phyloP scores from a whole-genome alignment of 2,113 vertebrate genomes.

The Herpetotheres cachinnans region DNA sequence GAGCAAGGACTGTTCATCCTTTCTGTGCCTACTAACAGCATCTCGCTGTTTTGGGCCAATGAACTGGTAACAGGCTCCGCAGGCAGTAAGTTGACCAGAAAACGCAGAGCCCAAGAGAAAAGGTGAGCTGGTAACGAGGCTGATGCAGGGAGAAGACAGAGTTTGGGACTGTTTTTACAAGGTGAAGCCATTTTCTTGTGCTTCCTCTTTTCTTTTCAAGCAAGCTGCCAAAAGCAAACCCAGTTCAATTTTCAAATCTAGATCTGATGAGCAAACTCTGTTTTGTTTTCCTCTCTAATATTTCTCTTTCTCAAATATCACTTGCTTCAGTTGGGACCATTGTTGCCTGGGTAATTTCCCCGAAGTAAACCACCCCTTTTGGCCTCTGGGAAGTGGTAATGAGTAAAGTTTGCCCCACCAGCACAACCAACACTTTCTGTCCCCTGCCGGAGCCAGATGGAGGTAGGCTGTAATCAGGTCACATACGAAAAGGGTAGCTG shows the following conservation, averaged over 20 bases:
- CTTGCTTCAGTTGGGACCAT: neutral
- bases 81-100: neutral
- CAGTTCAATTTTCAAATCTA: neutral
- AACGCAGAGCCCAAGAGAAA: neutral
- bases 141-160: neutral
- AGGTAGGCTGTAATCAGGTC: neutral
- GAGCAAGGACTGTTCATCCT: neutral
- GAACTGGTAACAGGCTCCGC: neutral
- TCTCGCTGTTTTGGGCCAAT: neutral
- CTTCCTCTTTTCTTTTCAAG: neutral
- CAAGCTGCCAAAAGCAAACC: neutral
- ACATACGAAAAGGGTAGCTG: neutral
- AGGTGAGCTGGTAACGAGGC: neutral
- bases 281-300: neutral
- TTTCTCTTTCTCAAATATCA: neutral
- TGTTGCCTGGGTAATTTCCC: neutral
- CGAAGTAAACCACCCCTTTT: neutral
- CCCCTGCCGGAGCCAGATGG: constrained; percentile 18
- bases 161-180: neutral
- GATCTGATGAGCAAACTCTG: neutral
- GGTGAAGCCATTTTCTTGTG: neutral
- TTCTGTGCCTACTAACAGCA: neutral
- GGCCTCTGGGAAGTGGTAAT: neutral
- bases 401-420: neutral
- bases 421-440: neutral